Base-by-base conservation (phyloP, 2,888 invertebrate species). In the Lasioglossum oenotherae region DNA sequence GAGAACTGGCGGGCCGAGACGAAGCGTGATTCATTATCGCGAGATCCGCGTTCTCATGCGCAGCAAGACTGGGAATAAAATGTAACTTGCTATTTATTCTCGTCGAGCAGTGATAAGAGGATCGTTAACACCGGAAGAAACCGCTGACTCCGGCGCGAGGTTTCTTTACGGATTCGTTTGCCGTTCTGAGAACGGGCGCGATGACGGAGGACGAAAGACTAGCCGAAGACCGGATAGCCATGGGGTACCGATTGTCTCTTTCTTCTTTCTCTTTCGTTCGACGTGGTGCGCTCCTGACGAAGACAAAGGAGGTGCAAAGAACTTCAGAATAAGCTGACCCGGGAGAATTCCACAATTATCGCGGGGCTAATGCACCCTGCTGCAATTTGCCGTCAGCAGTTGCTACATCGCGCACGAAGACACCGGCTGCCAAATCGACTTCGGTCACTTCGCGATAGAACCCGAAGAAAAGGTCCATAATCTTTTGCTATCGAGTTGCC, bases 271-370 rank as follows among this genome's bases (percentile, higher is more conserved):
- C 67, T 31, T 31, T 49, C 23, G 76, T 75, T 72, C 74, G 64
- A 35, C 80, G 81, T 80, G 81, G 86, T 80, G 80, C 38, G 80
- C 71, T n/a, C 75, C 60, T 35, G 80, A 78, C 74, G 76, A 85
- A 72, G 80, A 83, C 71, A 79, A 82, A 79, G 74, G 73, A 86
- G 87, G 90, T 90, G 89, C 89, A 89, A 91, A 81, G 85, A 91
- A 89, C 91, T 85, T 35, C 67, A 38, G 73, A 76, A 76, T 75
- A 71, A 89, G 90, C 91, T 91, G 90, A 91, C 77, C 86, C 73
- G 81, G 71, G 82, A 84, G 83, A 91, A 91, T 91, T 89, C 87
- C 88, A 75, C 46, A 80, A 86, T 85, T 91, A 92, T 92, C 91
- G 86, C 88, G 80, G 73, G 87, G 80, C 75, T 87, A 82, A 90